A percentile compares a stretch with the other conserved stretches of the same genome.
Conservation (phyloP, 2,888 invertebrate species). For the Alviniconcha strummeri region DNA sequence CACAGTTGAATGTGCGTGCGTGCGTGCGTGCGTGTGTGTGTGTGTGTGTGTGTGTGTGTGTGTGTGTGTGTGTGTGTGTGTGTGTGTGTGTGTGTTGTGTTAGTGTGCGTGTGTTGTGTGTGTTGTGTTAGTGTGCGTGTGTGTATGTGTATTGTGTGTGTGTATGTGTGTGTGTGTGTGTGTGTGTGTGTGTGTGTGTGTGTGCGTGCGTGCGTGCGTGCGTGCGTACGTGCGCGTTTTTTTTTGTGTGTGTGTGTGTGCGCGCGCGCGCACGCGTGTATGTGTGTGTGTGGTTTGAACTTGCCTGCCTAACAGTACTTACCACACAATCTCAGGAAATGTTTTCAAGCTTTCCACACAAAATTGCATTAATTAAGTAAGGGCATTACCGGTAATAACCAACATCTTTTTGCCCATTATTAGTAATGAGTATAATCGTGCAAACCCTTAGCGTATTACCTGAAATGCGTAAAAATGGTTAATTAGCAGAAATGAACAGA, state of each 20-base stretch:
- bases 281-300: conserved; percentile 1
- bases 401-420: no score
- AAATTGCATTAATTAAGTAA: no score
- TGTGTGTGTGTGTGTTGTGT: not conserved
- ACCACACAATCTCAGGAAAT: no score
- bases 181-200: not conserved
- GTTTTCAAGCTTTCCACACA: no score
- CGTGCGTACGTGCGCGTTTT: not conserved
- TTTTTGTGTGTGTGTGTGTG: not conserved
- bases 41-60: not conserved
- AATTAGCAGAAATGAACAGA: no score
- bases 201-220: not conserved
- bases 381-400: no score
- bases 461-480: no score
- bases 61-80: not conserved
- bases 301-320: no score
- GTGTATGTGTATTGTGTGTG: no score
- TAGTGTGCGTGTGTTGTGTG: not conserved
- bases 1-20: not conserved
- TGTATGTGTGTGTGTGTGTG: not conserved
- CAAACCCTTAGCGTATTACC: no score
- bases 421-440: no score
- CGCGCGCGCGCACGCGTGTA: not conserved
- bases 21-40: not conserved
- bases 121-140: not conserved